These are phyloP conservation scores for Ctenosaura bakeri DNA, from an alignment of 2,797 vertebrate species.

Conservation along the genomic window DNA sequence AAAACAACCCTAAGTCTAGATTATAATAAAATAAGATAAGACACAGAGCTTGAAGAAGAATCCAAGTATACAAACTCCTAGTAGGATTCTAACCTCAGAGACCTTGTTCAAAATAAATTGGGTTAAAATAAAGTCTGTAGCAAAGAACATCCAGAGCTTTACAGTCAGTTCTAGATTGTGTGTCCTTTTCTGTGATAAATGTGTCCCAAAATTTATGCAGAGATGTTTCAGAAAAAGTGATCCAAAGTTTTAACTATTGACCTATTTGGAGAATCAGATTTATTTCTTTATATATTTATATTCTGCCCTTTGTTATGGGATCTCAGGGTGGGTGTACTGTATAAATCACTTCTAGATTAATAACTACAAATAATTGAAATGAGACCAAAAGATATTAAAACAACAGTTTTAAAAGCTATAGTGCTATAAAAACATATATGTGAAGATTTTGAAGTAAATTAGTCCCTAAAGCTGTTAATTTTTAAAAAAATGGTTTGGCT, in stretches of 20 bases:
- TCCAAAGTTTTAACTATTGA: neutral
- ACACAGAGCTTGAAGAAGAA: neutral
- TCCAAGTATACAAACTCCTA: neutral
- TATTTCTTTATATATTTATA: neutral
- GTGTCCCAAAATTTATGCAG: neutral
- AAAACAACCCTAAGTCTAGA: neutral
- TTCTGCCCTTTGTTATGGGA: neutral
- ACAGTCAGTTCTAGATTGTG: neutral
- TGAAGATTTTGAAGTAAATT: no score
- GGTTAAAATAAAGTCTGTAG: neutral
- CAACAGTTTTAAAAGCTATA: neutral
- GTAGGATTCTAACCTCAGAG: neutral
- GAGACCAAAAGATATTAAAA: no score
- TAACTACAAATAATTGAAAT: neutral
- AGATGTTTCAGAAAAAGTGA: neutral
- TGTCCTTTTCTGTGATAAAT: no score
- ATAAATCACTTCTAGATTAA: neutral
- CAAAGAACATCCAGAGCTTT: neutral
- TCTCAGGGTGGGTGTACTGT: neutral
- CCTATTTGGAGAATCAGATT: neutral
- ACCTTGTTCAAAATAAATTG: conserved; percentile 4
- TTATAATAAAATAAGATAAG: neutral
- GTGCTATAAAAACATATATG: neutral
- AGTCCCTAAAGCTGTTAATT: no score
- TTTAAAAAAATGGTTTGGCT: neutral